Evolutionary conservation across 1,140 invertebrate genomes (phyloP).

Genomic region (Mamestra configurata): DNA sequence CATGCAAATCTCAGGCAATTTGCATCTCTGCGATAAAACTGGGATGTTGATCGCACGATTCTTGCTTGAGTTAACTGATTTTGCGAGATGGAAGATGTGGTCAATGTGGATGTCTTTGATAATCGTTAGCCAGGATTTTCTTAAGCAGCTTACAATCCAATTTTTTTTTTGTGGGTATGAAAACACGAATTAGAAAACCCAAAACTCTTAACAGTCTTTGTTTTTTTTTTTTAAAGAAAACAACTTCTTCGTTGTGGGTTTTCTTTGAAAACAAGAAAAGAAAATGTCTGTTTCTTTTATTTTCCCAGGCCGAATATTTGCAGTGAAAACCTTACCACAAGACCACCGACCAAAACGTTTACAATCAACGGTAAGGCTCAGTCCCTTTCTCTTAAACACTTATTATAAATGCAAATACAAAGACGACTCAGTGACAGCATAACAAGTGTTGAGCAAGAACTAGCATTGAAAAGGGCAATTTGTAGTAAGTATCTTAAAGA

Average conservation of each 20-base stretch:
- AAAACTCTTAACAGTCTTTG: too few relatives aligned
- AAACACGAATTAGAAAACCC: too few relatives aligned
- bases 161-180: too few relatives aligned
- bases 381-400: constrained; percentile 36
- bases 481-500: too few relatives aligned
- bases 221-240: too few relatives aligned
- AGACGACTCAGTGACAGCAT: not conserved
- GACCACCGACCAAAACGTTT: constrained; percentile 13
- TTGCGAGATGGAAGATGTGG: not conserved
- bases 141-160: too few relatives aligned
- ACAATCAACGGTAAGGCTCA: constrained; percentile 15
- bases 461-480: too few relatives aligned
- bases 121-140: too few relatives aligned
- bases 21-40: constrained; percentile 13
- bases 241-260: too few relatives aligned
- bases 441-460: too few relatives aligned
- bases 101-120: too few relatives aligned
- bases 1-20: constrained; percentile 8
- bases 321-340: constrained; percentile 34
- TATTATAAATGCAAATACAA: constrained; percentile 28
- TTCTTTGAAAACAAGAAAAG: constrained; percentile 18
- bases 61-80: not conserved
- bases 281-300: not conserved
- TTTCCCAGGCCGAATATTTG: constrained; percentile 22
- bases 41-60: not conserved